Percentiles rank a stretch among this genome's conserved stretches.
Conservation (phyloP, 2,888 invertebrate genomes). For the Agriopis leucophaearia region DNA sequence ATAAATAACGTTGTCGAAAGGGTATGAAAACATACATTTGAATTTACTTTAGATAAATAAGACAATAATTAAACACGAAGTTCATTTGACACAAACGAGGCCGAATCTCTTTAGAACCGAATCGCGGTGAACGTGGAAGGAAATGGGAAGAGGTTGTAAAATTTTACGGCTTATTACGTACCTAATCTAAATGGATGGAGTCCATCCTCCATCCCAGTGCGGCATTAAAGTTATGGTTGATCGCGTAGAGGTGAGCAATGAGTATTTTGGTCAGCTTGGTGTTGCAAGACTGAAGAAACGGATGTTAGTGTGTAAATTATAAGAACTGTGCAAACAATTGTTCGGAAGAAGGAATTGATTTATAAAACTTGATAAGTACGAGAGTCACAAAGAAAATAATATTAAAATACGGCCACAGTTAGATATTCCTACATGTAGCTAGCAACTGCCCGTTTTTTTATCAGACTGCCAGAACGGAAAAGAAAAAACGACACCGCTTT, state of each 20-base stretch:
- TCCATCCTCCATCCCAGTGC: slow-evolving; percentile 46
- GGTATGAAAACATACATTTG: no score
- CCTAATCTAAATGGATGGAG: slow-evolving; percentile 55
- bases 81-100: slow-evolving; percentile 28
- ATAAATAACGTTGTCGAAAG: no score
- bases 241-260: slow-evolving; percentile 40
- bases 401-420: no score
- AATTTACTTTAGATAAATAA: no score
- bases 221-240: slow-evolving; percentile 47
- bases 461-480: no score
- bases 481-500: no score
- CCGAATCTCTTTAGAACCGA: slow-evolving; percentile 39
- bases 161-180: slow-evolving; percentile 53
- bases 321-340: no score
- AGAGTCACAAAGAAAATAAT: no score
- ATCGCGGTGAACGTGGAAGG: slow-evolving; percentile 38
- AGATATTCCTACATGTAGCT: no score
- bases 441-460: no score
- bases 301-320: background rate
- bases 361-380: no score
- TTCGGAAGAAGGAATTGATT: no score
- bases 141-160: slow-evolving; percentile 45
- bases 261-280: slow-evolving; percentile 33
- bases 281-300: background rate
- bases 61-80: slow-evolving; percentile 10